These are phyloP conservation scores for Vanessa cardui DNA, from an alignment of 2,888 invertebrate species.

Conservation along the genomic window DNA sequence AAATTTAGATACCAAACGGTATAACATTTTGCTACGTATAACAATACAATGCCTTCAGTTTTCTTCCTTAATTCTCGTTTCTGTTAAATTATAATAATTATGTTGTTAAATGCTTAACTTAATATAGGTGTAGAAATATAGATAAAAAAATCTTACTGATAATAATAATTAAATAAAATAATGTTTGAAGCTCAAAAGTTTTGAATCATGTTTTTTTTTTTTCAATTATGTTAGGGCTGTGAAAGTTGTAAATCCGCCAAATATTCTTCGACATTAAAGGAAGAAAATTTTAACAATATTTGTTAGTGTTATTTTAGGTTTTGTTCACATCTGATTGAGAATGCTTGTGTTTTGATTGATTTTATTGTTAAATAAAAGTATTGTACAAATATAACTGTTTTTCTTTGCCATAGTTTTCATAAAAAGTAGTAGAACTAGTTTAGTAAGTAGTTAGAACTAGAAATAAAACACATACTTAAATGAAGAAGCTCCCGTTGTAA, in stretches of 20 bases:
- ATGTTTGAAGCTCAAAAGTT: slow-evolving; percentile 4
- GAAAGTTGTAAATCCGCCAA: slow-evolving; percentile 15
- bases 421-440: too few species aligned
- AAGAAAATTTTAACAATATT: slow-evolving; percentile 52
- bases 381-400: slow-evolving; percentile 60
- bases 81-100: slow-evolving; percentile 8
- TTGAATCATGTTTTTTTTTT: slow-evolving; percentile 14
- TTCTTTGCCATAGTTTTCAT: slow-evolving; percentile 33
- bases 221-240: slow-evolving; percentile 19
- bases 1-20: background rate
- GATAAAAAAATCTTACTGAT: background rate
- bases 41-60: background rate
- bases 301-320: slow-evolving; percentile 69
- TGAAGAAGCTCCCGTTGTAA: too few species aligned
- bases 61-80: slow-evolving; percentile 10
- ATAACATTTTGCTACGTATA: slow-evolving; percentile 8
- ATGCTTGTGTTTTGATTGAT: slow-evolving; percentile 79
- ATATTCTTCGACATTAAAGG: slow-evolving; percentile 4
- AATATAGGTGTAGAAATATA: background rate
- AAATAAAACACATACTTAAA: too few species aligned
- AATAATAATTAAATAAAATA: background rate
- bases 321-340: slow-evolving; percentile 54
- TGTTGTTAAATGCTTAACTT: slow-evolving; percentile 5
- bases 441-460: too few species aligned
- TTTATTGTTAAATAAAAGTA: slow-evolving; percentile 77